These are phyloP conservation scores for Cecropterus lyciades DNA, from an alignment of 1,140 invertebrate species.

Conservation along the genomic window DNA sequence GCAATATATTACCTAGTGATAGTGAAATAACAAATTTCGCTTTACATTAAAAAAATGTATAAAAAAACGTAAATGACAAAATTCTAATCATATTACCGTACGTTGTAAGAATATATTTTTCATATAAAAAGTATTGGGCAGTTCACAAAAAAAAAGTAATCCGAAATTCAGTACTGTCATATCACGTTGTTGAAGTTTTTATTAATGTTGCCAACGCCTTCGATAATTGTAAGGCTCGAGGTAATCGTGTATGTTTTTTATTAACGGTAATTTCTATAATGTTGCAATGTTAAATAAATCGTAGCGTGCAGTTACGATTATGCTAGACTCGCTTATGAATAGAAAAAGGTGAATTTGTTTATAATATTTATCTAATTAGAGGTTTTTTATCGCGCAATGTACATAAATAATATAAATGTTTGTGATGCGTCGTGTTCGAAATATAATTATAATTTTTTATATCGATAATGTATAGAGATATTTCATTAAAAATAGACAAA, in stretches of 20 bases:
- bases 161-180: too few relatives aligned
- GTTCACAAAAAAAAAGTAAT: too few relatives aligned
- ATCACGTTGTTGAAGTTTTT: not conserved
- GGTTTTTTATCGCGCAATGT: slow-evolving; percentile 48
- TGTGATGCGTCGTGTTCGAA: slow-evolving; percentile 48
- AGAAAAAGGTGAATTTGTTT: slow-evolving; percentile 16
- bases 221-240: not conserved
- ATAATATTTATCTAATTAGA: slow-evolving; percentile 36
- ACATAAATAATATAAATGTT: slow-evolving; percentile 48
- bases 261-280: not conserved
- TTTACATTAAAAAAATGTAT: too few relatives aligned
- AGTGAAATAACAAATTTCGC: slow-evolving; percentile 1
- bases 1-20: slow-evolving; percentile 12
- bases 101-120: not conserved
- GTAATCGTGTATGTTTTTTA: too few relatives aligned
- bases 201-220: slow-evolving; percentile 7
- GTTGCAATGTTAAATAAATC: slow-evolving; percentile 6
- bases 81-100: not conserved
- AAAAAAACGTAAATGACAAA: slow-evolving; percentile 12
- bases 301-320: too few relatives aligned
- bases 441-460: slow-evolving; percentile 41
- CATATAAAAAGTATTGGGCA: not conserved
- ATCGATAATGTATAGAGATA: slow-evolving; percentile 26
- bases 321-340: slow-evolving; percentile 6
- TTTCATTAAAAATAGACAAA: slow-evolving; percentile 19